A percentile compares a stretch with the other conserved stretches of the same genome.
Evolutionary conservation across 2,888 invertebrate genomes (phyloP).

Genomic region (Aphidius colemani): DNA sequence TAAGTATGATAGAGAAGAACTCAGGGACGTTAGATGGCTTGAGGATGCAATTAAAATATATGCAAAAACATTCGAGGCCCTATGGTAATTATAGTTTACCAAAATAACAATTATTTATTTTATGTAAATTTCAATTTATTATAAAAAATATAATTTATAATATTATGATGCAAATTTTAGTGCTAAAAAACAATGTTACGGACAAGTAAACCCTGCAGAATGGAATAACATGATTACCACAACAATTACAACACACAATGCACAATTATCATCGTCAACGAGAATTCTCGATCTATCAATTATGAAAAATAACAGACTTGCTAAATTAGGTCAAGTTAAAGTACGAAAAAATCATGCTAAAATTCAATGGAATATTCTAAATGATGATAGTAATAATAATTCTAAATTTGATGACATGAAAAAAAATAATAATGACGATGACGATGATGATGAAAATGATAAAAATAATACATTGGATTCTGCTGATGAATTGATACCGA

Average conservation of each 20-base stretch:
- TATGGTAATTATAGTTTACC: slow-evolving; percentile 43
- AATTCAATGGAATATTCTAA: slow-evolving; percentile 41
- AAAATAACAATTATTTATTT: not conserved
- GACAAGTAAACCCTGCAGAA: slow-evolving; percentile 44
- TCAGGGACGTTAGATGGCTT: slow-evolving; percentile 51
- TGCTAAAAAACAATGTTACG: slow-evolving; percentile 49
- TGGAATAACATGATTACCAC: slow-evolving; percentile 52
- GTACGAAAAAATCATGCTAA: slow-evolving; percentile 41
- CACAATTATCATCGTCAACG: slow-evolving; percentile 34
- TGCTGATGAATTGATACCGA: slow-evolving; percentile 7
- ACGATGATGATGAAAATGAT: slow-evolving; percentile 30
- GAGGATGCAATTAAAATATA: slow-evolving; percentile 48
- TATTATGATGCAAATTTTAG: not conserved
- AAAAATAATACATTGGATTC: slow-evolving; percentile 11
- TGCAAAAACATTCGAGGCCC: slow-evolving; percentile 44
- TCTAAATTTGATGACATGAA: slow-evolving; percentile 6
- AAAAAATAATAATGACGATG: slow-evolving; percentile 25
- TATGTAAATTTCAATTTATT: not conserved
- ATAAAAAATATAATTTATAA: not conserved
- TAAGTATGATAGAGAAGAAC: slow-evolving; percentile 46
- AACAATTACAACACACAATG: slow-evolving; percentile 37
- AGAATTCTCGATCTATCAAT: slow-evolving; percentile 42
- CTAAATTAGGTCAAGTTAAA: slow-evolving; percentile 41
- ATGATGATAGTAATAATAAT: not conserved
- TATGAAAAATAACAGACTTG: slow-evolving; percentile 38